phyloP scores from a whole-genome alignment of 2,113 vertebrate species.

The Nothoprocta pentlandii region DNA sequence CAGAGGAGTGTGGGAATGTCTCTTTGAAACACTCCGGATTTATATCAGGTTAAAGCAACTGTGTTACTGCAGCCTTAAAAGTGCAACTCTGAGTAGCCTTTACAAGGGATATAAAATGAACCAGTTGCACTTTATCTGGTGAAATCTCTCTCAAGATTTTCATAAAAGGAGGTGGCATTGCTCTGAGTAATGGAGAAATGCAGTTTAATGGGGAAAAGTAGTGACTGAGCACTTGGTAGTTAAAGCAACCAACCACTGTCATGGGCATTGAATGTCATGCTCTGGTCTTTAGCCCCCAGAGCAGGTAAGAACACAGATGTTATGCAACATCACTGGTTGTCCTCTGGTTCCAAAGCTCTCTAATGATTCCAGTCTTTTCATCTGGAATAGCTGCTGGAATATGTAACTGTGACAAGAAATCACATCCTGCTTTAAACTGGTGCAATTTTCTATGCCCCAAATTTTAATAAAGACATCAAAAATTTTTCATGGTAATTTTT shows the following conservation, averaged over 20 bases:
- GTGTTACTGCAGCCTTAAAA: neutral
- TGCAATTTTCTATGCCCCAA: neutral
- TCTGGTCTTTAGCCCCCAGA: neutral
- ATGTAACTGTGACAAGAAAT: neutral
- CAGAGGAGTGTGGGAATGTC: neutral
- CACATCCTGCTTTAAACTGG: neutral
- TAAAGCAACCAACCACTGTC: neutral
- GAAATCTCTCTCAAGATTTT: conserved; percentile 10
- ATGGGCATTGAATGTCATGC: neutral
- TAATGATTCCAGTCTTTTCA: neutral
- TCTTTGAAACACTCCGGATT: neutral
- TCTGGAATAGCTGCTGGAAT: neutral
- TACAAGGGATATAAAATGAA: neutral
- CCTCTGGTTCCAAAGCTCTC: neutral
- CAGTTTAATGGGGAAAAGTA: conserved; percentile 14
- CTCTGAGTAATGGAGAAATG: neutral
- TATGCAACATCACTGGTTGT: neutral
- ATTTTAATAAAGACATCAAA: conserved; percentile 32
- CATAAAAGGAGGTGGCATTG: neutral
- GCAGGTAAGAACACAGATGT: neutral
- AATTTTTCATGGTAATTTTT: conserved; percentile 21
- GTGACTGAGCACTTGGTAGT: neutral
- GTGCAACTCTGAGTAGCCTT: neutral
- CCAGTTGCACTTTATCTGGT: conserved; percentile 19
- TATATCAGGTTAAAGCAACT: neutral